Evolutionary conservation across 1,140 invertebrate species (phyloP).

Genomic region (Leucophenga varia): DNA sequence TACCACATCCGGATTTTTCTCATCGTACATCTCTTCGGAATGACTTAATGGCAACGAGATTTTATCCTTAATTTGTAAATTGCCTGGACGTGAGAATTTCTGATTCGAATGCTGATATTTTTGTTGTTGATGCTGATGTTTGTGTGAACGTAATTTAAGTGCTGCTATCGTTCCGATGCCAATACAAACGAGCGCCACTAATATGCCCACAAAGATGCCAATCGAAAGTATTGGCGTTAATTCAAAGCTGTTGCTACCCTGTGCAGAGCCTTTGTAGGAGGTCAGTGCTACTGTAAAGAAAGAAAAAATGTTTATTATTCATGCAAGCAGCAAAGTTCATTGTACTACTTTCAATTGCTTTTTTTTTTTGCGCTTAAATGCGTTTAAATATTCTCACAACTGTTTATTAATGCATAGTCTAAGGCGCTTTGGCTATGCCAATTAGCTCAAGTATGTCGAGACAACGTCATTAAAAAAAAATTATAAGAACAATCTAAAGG

Average conservation of each 20-base stretch:
- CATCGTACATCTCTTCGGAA: constrained; percentile 73
- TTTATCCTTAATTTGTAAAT: constrained; percentile 69
- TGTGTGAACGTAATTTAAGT: constrained; percentile 64
- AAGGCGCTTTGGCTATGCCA: background rate
- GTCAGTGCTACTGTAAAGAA: constrained; percentile 41
- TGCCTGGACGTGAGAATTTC: constrained; percentile 61
- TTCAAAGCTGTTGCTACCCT: constrained; percentile 62
- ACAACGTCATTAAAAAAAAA: constrained; percentile 6
- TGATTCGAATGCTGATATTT: constrained; percentile 54
- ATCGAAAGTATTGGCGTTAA: constrained; percentile 70
- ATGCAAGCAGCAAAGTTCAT: too few species aligned
- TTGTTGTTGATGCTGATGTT: constrained; percentile 55
- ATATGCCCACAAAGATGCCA: constrained; percentile 71
- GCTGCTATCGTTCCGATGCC: constrained; percentile 71
- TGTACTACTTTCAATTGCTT: background rate
- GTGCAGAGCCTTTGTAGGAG: constrained; percentile 60
- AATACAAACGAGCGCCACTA: constrained; percentile 69
- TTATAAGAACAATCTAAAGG: too few species aligned
- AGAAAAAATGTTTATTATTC: constrained; percentile 6
- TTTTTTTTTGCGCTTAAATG: too few species aligned
- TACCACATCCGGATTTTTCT: constrained; percentile 83
- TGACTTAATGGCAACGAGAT: constrained; percentile 65
- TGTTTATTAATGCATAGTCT: too few species aligned
- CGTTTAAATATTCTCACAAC: too few species aligned
- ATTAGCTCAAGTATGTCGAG: constrained; percentile 8